Evolutionary conservation across 2,113 vertebrate genomes (phyloP), one percentile per base, ranked within the genome.

Genomic region (Heterochromis multidens): DNA sequence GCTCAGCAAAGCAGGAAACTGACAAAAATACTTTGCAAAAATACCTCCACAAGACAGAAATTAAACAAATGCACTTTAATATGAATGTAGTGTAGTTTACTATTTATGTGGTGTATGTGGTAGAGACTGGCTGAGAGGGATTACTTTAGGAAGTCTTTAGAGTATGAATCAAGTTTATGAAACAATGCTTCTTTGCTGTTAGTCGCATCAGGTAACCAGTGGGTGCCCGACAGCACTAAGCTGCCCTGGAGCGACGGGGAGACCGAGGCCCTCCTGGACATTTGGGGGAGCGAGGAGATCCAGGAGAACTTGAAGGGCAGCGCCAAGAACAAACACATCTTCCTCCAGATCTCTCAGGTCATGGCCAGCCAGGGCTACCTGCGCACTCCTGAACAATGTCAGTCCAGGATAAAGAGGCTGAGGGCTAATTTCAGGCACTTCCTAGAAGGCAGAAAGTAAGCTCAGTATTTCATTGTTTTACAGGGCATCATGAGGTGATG

Each of bases 391-490:
- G 93, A 94, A 33, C 95, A 96, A 84, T 96, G 95, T 80, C 95
- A 95, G 93, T 95, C 89, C 87, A 89, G 95, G 70, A 93, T 96
- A n/a, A 96, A 96, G 87, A 94, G 95, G 85, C 94, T 96, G 59
- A 94, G 92, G 79, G 91, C 93, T 52, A 95, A 91, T 57, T 96
- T 95, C 86, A 83, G 94, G 49, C 94, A 95, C 40, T 95, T 94
- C 77, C 79, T 93, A 0, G 93, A 95, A 5, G 94, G 93, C 87
- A 92, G 77, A 61, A 93, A 86, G 95, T 95, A 85, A 89, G 93
- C 25, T 14, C n/a, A 25, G 21, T 2, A 40, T 9, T 25, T 58
- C n/a, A 21, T 29, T 60, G 33, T 57, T 35, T 31, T 54, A 54
- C 27, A 31, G 27, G 46, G 46, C 46, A 74, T 27, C 19, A 1